Conservation (phyloP, 2,888 invertebrate genomes). For the Campaea margaritaria region DNA sequence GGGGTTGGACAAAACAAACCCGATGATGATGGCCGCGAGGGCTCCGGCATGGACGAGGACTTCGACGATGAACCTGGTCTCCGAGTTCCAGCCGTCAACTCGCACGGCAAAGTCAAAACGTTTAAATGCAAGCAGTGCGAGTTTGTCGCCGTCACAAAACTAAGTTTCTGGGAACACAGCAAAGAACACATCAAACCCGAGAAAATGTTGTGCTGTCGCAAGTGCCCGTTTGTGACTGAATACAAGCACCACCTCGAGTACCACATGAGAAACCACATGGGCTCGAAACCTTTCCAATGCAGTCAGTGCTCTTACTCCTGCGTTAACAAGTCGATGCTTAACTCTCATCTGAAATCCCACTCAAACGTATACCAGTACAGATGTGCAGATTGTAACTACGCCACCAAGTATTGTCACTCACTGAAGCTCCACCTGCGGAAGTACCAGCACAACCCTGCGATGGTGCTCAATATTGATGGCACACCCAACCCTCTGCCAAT, state of each 20-base stretch:
- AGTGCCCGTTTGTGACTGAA: constrained; percentile 99
- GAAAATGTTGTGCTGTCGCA: constrained; percentile 94
- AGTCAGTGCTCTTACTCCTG: constrained; percentile 95
- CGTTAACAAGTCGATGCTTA: constrained; percentile 99
- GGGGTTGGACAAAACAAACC: constrained; percentile 61
- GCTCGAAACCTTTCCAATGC: constrained; percentile 98
- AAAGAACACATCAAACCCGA: constrained; percentile 96
- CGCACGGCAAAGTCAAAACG: constrained; percentile 93
- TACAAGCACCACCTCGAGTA: constrained; percentile 99
- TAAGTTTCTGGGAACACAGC: constrained; percentile 97
- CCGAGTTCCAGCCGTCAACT: constrained; percentile 87
- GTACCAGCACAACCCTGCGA: constrained; percentile 95
- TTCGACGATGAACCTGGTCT: constrained; percentile 86
- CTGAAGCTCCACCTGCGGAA: constrained; percentile 97
- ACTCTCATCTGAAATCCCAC: constrained; percentile 98
- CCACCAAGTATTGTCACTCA: constrained; percentile 99
- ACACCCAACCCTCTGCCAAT: constrained; percentile 94
- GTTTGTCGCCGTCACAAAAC: constrained; percentile 93
- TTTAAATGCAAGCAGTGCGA: constrained; percentile 97
- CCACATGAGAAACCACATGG: constrained; percentile 97
- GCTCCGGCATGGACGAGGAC: constrained; percentile 80
- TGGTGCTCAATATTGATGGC: constrained; percentile 95
- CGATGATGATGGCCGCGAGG: constrained; percentile 79
- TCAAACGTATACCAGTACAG: constrained; percentile 96
- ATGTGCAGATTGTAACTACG: constrained; percentile 97